These are phyloP conservation scores for Hofmannophila pseudospretella DNA, from an alignment of 2,888 invertebrate species.

Conservation along the genomic window DNA sequence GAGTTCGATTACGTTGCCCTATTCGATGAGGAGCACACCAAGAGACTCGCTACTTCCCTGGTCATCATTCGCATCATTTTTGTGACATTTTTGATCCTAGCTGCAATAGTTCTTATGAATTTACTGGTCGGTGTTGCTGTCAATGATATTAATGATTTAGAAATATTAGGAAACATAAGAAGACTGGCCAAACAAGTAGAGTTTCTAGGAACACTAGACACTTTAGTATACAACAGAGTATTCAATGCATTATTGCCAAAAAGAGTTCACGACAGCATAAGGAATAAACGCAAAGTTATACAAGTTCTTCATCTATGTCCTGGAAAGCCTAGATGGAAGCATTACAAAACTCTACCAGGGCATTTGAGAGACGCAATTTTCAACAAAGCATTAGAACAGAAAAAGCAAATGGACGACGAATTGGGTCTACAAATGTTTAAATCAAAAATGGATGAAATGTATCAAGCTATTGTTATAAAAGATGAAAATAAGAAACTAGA, in stretches of 20 bases:
- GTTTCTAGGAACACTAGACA: conserved; percentile 70
- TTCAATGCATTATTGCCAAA: conserved; percentile 54
- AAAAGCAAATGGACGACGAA: conserved; percentile 55
- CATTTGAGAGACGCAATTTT: conserved; percentile 58
- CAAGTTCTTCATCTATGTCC: conserved; percentile 50
- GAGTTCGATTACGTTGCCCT: conserved; percentile 75
- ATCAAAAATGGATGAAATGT: conserved; percentile 52
- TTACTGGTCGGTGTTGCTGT: conserved; percentile 79
- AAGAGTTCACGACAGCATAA: conserved; percentile 44
- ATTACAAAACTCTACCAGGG: conserved; percentile 49
- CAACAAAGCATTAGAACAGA: conserved; percentile 55
- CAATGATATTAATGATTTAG: conserved; percentile 76
- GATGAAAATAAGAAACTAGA: conserved; percentile 23
- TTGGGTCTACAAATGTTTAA: conserved; percentile 43
- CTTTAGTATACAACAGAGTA: conserved; percentile 65
- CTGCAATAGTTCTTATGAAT: conserved; percentile 79
- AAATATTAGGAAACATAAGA: conserved; percentile 74
- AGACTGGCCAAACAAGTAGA: conserved; percentile 76
- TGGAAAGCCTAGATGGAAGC: conserved; percentile 52
- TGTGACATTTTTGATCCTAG: conserved; percentile 70
- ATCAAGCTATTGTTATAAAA: conserved; percentile 44
- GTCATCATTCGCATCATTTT: conserved; percentile 70
- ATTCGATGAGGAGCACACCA: conserved; percentile 61
- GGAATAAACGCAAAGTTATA: conserved; percentile 52
- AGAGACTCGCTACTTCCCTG: conserved; percentile 53